Evolutionary conservation across 1,140 invertebrate species (phyloP).

Genomic region (Euborellia annulipes): DNA sequence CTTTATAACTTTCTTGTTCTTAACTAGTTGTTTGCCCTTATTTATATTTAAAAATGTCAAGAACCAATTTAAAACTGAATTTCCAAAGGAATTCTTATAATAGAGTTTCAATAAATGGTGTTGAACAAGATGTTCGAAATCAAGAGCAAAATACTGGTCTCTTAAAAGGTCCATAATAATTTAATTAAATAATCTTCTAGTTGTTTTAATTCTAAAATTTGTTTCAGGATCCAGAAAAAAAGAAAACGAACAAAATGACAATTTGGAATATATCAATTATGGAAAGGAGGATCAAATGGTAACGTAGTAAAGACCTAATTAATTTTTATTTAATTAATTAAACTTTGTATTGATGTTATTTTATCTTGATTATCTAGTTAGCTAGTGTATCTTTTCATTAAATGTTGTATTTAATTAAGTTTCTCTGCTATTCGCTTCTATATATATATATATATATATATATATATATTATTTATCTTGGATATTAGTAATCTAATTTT

Average conservation of each 20-base stretch:
- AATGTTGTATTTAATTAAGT: too few relatives aligned
- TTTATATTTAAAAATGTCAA: slow-evolving; percentile 3
- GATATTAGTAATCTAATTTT: too few relatives aligned
- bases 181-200: neutral
- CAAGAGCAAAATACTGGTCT: slow-evolving; percentile 24
- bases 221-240: slow-evolving; percentile 28
- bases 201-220: slow-evolving; percentile 3
- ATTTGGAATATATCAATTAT: slow-evolving; percentile 39
- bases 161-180: slow-evolving; percentile 27
- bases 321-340: slow-evolving; percentile 1
- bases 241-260: slow-evolving; percentile 27
- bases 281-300: slow-evolving; percentile 56
- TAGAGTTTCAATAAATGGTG: slow-evolving; percentile 9
- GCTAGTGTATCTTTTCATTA: too few relatives aligned
- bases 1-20: neutral
- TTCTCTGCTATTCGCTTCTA: too few relatives aligned
- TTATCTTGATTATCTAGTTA: neutral
- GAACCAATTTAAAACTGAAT: slow-evolving; percentile 12
- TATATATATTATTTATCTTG: too few relatives aligned
- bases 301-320: slow-evolving; percentile 18
- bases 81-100: slow-evolving; percentile 13
- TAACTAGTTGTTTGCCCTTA: too few relatives aligned
- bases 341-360: slow-evolving; percentile 3
- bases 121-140: slow-evolving; percentile 11
- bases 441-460: too few relatives aligned